Conservation (phyloP, 2,888 invertebrate species). For the Colostygia pectinataria region DNA sequence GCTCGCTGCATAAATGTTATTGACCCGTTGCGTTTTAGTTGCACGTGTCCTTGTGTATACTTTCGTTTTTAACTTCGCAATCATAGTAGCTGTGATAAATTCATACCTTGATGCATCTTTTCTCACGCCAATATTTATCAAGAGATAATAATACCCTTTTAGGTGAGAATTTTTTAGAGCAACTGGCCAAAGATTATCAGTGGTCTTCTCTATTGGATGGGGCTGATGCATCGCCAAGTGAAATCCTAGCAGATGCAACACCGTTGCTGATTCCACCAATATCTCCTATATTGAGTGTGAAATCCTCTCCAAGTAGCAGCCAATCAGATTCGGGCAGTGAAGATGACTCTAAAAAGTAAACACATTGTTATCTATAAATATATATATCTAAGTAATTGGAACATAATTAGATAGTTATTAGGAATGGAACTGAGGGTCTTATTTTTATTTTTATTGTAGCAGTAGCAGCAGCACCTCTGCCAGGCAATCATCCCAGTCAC, state of each 20-base stretch:
- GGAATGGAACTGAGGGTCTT: too few relatives aligned
- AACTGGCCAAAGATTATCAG: conserved; percentile 67
- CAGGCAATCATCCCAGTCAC: conserved; percentile 65
- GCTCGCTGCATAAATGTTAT: conserved; percentile 43
- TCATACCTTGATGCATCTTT: conserved; percentile 2
- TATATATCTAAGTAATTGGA: too few relatives aligned
- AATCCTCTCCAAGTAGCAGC: conserved; percentile 68
- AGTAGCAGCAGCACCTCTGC: conserved; percentile 57
- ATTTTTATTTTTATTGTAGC: conserved; percentile 22
- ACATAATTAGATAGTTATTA: too few relatives aligned
- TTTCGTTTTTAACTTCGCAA: conserved; percentile 44
- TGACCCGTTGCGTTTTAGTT: conserved; percentile 50
- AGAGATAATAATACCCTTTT: conserved; percentile 22
- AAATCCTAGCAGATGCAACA: conserved; percentile 76
- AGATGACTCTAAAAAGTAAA: conserved; percentile 76
- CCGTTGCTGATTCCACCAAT: conserved; percentile 64
- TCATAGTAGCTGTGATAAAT: conserved; percentile 1
- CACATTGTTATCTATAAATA: too few relatives aligned
- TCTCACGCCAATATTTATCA: conserved; percentile 6
- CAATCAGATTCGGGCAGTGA: conserved; percentile 76
- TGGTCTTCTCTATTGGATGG: conserved; percentile 73
- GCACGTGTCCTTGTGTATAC: conserved; percentile 54
- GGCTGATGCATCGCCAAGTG: conserved; percentile 75
- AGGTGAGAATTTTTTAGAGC: conserved; percentile 74
- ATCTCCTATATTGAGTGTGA: conserved; percentile 65